phyloP scores from a whole-genome alignment of 35 echinoderm and acorn worm species.

The Apostichopus parvimensis region DNA sequence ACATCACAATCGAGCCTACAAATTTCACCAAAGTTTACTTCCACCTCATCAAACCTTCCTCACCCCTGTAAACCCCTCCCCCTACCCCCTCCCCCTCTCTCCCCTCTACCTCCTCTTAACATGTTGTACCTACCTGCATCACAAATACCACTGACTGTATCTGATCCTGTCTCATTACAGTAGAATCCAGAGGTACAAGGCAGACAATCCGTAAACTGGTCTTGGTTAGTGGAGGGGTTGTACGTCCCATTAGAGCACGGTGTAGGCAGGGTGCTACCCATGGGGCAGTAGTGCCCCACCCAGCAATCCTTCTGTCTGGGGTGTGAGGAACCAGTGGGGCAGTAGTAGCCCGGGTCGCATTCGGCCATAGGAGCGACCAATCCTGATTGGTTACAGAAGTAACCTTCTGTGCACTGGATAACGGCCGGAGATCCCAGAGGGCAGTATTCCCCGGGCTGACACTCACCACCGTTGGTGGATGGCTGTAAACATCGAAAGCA shows the following conservation, averaged over 20 bases:
- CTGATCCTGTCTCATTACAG: slow-evolving; percentile 89
- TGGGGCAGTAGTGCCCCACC: slow-evolving; percentile 86
- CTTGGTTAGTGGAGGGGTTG: slow-evolving; percentile 78
- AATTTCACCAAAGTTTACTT: too few relatives aligned
- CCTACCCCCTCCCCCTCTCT: too few relatives aligned
- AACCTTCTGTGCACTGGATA: slow-evolving; percentile 64
- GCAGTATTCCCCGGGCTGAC: slow-evolving; percentile 88
- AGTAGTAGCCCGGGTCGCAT: slow-evolving; percentile 95
- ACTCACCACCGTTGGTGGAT: slow-evolving; percentile 78
- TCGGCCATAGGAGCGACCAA: slow-evolving; percentile 58
- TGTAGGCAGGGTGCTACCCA: slow-evolving; percentile 60
- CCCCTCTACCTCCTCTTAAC: too few relatives aligned
- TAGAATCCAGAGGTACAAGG: slow-evolving; percentile 82
- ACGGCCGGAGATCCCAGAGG: slow-evolving; percentile 55
- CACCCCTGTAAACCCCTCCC: too few relatives aligned
- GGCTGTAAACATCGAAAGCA: slow-evolving; percentile 53
- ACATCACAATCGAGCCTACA: too few relatives aligned
- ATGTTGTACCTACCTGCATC: slow-evolving; percentile 38
- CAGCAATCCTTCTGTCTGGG: slow-evolving; percentile 74
- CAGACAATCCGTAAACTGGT: slow-evolving; percentile 77
- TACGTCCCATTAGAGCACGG: slow-evolving; percentile 94
- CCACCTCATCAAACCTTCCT: too few relatives aligned
- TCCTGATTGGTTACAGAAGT: slow-evolving; percentile 77
- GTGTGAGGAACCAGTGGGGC: slow-evolving; percentile 73
- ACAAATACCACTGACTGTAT: slow-evolving; percentile 65